Percentiles rank a stretch among this genome's conserved stretches.
Conservation (phyloP, 2,113 vertebrate species). For the Callospermophilus lateralis region DNA sequence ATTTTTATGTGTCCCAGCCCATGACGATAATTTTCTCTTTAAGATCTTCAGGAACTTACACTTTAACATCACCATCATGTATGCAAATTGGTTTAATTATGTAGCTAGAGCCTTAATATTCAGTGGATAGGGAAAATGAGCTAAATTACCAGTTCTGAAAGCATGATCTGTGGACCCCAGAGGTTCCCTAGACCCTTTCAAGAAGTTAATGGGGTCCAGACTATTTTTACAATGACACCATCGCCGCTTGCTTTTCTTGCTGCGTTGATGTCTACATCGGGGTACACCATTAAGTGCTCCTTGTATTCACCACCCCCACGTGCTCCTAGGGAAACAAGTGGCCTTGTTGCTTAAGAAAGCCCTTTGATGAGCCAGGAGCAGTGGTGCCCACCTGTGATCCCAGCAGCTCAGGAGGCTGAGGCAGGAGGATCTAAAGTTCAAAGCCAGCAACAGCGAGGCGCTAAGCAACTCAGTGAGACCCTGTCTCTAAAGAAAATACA, state of each 20-base stretch:
- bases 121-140: neutral
- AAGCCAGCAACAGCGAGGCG: too few species aligned
- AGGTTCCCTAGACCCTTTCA: neutral
- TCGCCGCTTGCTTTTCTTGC: neutral
- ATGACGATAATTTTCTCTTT: neutral
- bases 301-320: neutral
- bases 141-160: neutral
- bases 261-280: neutral
- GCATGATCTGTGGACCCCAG: neutral
- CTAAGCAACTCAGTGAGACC: too few species aligned
- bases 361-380: too few species aligned
- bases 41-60: neutral
- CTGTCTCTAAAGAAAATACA: too few species aligned
- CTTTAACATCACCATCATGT: neutral
- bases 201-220: neutral
- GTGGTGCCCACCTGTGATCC: too few species aligned
- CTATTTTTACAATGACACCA: neutral
- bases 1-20: neutral
- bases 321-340: neutral
- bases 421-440: too few species aligned
- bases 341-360: neutral
- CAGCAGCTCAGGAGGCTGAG: too few species aligned
- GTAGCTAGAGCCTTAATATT: neutral
- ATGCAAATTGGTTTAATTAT: neutral
- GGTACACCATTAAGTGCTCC: accelerated